Evolutionary conservation across 2,113 vertebrate species (phyloP), one percentile per base, ranked within the genome.

Genomic region (Mesembrinibis cayennensis): DNA sequence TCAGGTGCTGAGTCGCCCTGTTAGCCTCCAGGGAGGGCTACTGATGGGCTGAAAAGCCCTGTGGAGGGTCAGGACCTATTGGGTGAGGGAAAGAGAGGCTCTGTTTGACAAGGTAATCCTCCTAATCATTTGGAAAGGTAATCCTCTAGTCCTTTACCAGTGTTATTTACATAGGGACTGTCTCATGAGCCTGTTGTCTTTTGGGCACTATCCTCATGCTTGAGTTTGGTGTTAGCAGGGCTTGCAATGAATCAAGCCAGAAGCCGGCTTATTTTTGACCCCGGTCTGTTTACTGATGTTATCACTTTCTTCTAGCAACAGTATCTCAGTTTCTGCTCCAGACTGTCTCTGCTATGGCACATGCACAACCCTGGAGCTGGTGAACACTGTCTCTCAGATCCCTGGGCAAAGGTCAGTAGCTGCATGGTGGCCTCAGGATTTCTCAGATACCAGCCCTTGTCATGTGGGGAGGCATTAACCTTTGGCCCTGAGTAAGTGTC

Each of bases 401-500:
- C 32, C n/a, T 1, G 47, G 78, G 40, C 89, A 91, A 95, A 96
- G 83, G 91, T 95, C 89, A 69, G 62, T 21, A 65, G 83, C 53
- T 85, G n/a, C 77, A 50, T 3, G 4, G 89, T 70, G 58, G 84
- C 91, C 89, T 49, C 94, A 55, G 72, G 89, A 95, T 92, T 94
- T 66, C 66, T 61, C 20, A 29, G 73, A 95, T 94, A 89, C 34
- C 0, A 0, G 30, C 55, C 44, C 30, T 69, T 22, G 58, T 92
- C 89, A 90, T 85, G 87, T 52, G 84, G 70, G 49, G 11, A 81
- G 49, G 36, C 29, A 58, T 87, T 79, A 95, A 87, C 84, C 93
- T 95, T 95, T 73, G 93, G 81, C 77, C 89, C 67, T 16, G 53
- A 72, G 73, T 91, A 71, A 87, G 91, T 29, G 61, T 85, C 87